A percentile compares a stretch with the other conserved stretches of the same genome.
Conservation (phyloP, 2,113 vertebrate species). For the Heloderma charlesbogerti region DNA sequence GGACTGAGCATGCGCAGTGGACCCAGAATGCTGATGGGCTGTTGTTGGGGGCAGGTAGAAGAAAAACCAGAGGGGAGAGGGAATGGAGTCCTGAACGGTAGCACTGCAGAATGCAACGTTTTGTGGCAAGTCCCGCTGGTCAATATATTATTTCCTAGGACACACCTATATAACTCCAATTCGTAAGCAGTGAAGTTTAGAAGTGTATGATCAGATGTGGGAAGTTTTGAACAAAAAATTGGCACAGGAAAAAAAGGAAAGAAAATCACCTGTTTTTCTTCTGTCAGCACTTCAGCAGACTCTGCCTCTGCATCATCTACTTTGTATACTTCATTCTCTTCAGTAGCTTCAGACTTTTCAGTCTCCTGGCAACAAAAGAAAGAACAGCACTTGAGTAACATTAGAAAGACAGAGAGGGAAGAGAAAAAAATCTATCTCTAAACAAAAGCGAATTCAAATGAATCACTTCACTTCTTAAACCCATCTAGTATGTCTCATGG, state of each 20-base stretch:
- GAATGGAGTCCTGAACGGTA: too few species aligned
- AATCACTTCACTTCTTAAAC: constrained; percentile 33
- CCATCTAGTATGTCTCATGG: not conserved
- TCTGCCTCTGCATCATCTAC: constrained; percentile 54
- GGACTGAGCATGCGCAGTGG: too few species aligned
- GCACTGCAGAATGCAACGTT: too few species aligned
- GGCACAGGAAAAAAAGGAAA: not conserved
- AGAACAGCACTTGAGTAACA: not conserved
- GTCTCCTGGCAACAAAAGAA: constrained; percentile 65
- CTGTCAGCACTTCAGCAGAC: constrained; percentile 43
- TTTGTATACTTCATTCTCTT: constrained; percentile 40
- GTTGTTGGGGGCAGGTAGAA: too few species aligned
- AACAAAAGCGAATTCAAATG: constrained; percentile 2
- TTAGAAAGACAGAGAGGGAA: constrained; percentile 23
- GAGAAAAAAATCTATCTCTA: constrained; percentile 3
- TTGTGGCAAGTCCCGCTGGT: not conserved
- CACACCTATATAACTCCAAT: not conserved
- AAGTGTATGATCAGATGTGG: not conserved
- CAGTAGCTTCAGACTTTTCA: constrained; percentile 58
- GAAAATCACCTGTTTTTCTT: constrained; percentile 68
- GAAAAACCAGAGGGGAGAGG: not conserved
- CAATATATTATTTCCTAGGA: not conserved
- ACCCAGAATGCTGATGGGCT: too few species aligned
- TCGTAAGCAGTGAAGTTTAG: not conserved
- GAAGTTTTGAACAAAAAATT: not conserved